Percentiles rank a stretch among this genome's conserved stretches.
Evolutionary conservation across 2,797 vertebrate genomes (phyloP).

Genomic region (Rhinogobio ventralis): DNA sequence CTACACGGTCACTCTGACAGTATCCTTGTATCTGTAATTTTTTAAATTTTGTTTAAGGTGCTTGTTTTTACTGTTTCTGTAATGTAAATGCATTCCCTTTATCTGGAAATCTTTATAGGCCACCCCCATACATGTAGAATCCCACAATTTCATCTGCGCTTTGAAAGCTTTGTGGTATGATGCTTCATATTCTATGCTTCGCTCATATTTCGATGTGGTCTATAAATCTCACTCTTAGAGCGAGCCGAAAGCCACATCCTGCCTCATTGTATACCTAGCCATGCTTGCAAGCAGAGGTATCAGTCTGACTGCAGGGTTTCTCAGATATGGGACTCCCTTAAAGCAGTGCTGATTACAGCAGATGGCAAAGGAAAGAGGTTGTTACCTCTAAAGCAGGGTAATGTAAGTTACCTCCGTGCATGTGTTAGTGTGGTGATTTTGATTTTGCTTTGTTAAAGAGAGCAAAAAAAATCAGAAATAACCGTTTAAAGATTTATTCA

Average conservation of each 20-base stretch:
- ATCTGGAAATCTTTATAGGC: conserved; percentile 30
- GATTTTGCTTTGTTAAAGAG: conserved; percentile 57
- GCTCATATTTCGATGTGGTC: conserved; percentile 8
- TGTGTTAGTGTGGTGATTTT: conserved; percentile 13
- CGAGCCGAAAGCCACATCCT: conserved; percentile 13
- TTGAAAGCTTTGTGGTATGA: conserved; percentile 31
- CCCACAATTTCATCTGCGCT: neutral
- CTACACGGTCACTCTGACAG: neutral
- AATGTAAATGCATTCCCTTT: conserved; percentile 3
- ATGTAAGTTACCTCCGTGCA: neutral
- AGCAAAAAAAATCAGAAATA: neutral
- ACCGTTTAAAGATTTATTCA: too few relatives aligned
- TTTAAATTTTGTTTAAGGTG: neutral
- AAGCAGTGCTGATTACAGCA: conserved; percentile 31
- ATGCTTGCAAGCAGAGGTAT: conserved; percentile 27
- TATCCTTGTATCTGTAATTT: neutral
- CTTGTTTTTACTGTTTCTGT: neutral
- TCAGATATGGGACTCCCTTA: conserved; percentile 42
- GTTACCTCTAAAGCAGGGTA: conserved; percentile 4
- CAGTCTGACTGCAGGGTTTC: conserved; percentile 49
- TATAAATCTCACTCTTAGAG: conserved; percentile 30
- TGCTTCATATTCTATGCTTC: conserved; percentile 33
- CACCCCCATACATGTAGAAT: neutral
- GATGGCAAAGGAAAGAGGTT: neutral
- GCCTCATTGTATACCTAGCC: conserved; percentile 55